Conservation (phyloP, 2,797 vertebrate genomes). For the Hydrocynus forskahlii region DNA sequence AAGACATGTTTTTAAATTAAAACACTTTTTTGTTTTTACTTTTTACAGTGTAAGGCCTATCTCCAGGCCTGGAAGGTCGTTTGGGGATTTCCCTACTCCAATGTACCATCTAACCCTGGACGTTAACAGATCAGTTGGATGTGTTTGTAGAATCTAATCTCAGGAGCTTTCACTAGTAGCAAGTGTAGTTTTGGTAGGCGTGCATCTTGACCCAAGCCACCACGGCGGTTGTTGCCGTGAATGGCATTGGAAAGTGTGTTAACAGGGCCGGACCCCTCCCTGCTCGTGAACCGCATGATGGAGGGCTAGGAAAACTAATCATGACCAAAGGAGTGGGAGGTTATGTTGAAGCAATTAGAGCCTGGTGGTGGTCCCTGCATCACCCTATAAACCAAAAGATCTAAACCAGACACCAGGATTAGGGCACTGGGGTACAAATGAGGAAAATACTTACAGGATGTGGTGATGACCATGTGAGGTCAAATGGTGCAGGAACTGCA, state of each 20-base stretch:
- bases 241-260: slow-evolving; percentile 14
- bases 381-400: slow-evolving; percentile 58
- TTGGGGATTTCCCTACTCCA: too few species aligned
- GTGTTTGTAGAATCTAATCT: background rate
- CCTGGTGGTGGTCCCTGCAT: slow-evolving; percentile 58
- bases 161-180: background rate
- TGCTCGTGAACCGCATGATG: slow-evolving; percentile 69
- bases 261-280: slow-evolving; percentile 43
- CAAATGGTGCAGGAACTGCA: slow-evolving; percentile 16
- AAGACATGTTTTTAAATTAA: too few species aligned
- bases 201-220: background rate
- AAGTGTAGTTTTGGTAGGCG: background rate
- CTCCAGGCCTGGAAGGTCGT: too few species aligned
- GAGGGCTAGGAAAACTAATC: slow-evolving; percentile 55
- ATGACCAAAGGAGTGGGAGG: slow-evolving; percentile 56
- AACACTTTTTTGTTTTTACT: too few species aligned
- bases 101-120: too few species aligned
- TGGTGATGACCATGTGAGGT: background rate
- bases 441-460: slow-evolving; percentile 16
- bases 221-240: slow-evolving; percentile 15
- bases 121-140: too few species aligned
- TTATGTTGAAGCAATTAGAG: slow-evolving; percentile 63
- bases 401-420: slow-evolving; percentile 56
- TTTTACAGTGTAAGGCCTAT: too few species aligned
- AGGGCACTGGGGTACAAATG: slow-evolving; percentile 37